Evolutionary conservation across 2,797 vertebrate species (phyloP).

Genomic region (Sebastes reedi): DNA sequence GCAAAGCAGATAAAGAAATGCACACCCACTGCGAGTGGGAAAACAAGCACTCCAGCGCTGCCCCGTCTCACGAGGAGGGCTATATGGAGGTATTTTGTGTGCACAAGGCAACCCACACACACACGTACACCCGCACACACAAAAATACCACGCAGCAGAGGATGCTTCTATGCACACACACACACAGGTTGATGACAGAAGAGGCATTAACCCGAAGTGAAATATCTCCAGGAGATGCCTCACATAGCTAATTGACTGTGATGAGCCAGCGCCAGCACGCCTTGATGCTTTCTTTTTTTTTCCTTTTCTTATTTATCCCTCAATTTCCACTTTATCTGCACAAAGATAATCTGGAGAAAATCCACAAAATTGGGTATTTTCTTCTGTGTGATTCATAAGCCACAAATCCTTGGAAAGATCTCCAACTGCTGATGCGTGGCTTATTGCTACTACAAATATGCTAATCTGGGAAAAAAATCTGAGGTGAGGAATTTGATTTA

Average conservation of each 20-base stretch:
- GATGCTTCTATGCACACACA: conserved; percentile 27
- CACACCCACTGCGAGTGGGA: conserved; percentile 66
- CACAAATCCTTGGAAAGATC: conserved; percentile 57
- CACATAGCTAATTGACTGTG: conserved; percentile 69
- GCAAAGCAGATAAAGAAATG: conserved; percentile 71
- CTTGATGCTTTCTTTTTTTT: conserved; percentile 13
- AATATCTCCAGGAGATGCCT: conserved; percentile 57
- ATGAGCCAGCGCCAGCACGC: conserved; percentile 62
- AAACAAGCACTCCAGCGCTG: conserved; percentile 52
- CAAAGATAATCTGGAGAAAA: conserved; percentile 61
- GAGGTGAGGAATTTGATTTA: conserved; percentile 44
- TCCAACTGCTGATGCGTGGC: conserved; percentile 30
- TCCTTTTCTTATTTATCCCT: conserved; percentile 44
- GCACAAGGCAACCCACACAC: conserved; percentile 18
- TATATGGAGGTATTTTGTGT: conserved; percentile 61
- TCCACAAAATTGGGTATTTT: conserved; percentile 49
- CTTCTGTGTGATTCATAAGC: conserved; percentile 35
- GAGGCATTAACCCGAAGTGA: conserved; percentile 49
- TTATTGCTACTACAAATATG: conserved; percentile 63
- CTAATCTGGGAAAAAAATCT: conserved; percentile 56
- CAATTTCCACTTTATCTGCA: conserved; percentile 52
- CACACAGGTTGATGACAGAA: conserved; percentile 52
- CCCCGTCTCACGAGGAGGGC: conserved; percentile 47
- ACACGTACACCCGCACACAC: conserved; percentile 11
- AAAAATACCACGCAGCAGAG: conserved; percentile 11